Evolutionary conservation across 2,797 vertebrate species (phyloP).

Genomic region (Typhlichthys subterraneus): DNA sequence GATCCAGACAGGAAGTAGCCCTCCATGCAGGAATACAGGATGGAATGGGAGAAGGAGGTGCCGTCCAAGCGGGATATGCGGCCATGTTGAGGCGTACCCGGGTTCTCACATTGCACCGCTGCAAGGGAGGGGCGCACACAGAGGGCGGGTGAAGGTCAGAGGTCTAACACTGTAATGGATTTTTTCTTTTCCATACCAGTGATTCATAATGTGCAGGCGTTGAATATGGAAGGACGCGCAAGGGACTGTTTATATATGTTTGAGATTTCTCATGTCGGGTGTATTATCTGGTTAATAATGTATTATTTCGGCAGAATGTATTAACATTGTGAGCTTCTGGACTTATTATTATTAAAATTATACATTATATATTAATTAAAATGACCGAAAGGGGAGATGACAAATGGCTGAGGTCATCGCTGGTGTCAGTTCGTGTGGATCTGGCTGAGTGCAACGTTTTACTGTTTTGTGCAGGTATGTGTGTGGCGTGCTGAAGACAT

Average conservation of each 20-base stretch:
- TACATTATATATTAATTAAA: constrained; percentile 22
- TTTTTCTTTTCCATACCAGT: constrained; percentile 57
- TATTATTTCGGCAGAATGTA: constrained; percentile 24
- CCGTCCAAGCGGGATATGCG: constrained; percentile 88
- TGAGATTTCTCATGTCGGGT: neutral
- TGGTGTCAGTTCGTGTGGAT: constrained; percentile 4
- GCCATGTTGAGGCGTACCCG: constrained; percentile 89
- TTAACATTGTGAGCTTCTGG: constrained; percentile 17
- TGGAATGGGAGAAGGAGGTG: constrained; percentile 90
- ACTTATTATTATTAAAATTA: neutral
- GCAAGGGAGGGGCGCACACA: constrained; percentile 28
- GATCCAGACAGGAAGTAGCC: constrained; percentile 90
- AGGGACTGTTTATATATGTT: too few relatives aligned
- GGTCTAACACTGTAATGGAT: constrained; percentile 47
- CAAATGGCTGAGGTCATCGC: neutral
- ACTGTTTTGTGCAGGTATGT: too few relatives aligned
- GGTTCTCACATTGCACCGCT: constrained; percentile 95
- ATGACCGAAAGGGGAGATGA: constrained; percentile 12
- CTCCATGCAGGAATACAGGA: constrained; percentile 91
- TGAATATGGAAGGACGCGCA: neutral
- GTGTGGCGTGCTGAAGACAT: too few relatives aligned
- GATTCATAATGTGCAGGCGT: constrained; percentile 37
- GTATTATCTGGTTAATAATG: constrained; percentile 19
- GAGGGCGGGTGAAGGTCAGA: constrained; percentile 41
- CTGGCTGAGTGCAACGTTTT: neutral